Evolutionary conservation across 2,888 invertebrate genomes (phyloP).

Genomic region (Pristionchus japonicus): DNA sequence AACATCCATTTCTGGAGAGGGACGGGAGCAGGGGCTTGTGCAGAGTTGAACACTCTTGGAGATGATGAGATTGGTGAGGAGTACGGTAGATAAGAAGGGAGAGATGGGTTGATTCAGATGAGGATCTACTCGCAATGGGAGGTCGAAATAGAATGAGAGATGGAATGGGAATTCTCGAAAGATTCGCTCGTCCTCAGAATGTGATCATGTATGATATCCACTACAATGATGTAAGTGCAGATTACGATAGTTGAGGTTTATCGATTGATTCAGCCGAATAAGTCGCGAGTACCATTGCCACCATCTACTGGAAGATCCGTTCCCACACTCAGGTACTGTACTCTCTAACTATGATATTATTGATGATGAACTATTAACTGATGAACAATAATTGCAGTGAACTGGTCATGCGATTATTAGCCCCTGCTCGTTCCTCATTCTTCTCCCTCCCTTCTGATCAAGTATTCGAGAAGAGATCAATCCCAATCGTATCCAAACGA

Average conservation of each 20-base stretch:
- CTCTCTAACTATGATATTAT: not conserved
- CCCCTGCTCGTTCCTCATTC: not conserved
- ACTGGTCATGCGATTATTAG: not conserved
- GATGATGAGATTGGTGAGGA: constrained; percentile 41
- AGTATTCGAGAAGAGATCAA: not conserved
- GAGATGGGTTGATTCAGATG: constrained; percentile 21
- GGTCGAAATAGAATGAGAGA: constrained; percentile 29
- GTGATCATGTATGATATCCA: constrained; percentile 29
- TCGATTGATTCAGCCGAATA: not conserved
- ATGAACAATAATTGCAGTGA: not conserved
- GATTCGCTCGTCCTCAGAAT: constrained; percentile 30
- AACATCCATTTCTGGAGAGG: constrained; percentile 30
- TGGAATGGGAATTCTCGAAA: constrained; percentile 42
- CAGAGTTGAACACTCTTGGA: constrained; percentile 31
- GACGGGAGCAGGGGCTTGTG: constrained; percentile 15
- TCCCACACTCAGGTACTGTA: constrained; percentile 34
- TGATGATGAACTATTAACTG: not conserved
- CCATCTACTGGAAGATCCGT: constrained; percentile 24
- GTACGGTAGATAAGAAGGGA: not conserved
- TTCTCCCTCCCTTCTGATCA: not conserved
- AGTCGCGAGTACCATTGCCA: not conserved
- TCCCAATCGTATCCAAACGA: not conserved
- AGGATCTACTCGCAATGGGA: constrained; percentile 9
- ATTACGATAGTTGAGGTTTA: not conserved
- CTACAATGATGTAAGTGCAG: not conserved